These are phyloP conservation scores for Onychostoma macrolepis DNA, from an alignment of 2,113 vertebrate genomes.

Conservation along the genomic window DNA sequence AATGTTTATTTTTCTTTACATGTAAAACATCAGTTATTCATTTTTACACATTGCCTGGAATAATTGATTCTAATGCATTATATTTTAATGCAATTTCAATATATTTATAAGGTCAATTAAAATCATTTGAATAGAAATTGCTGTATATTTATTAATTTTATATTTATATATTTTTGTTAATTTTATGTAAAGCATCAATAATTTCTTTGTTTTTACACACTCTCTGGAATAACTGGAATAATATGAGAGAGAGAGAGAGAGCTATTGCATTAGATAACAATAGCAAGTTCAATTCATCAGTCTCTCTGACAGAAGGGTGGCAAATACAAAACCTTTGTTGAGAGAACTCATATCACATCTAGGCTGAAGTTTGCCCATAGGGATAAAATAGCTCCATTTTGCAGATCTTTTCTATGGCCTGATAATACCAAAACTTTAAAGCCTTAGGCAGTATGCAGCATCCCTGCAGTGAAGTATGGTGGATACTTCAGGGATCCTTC, in stretches of 20 bases:
- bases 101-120: neutral
- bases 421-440: neutral
- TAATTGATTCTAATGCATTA: too few relatives aligned
- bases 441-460: neutral
- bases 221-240: too few relatives aligned
- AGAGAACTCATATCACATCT: constrained; percentile 1
- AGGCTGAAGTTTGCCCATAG: constrained; percentile 1
- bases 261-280: constrained; percentile 7
- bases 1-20: too few relatives aligned
- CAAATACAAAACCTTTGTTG: neutral
- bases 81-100: neutral
- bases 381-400: neutral
- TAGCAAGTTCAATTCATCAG: constrained; percentile 5
- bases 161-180: neutral
- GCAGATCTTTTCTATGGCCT: neutral
- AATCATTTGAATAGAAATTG: neutral
- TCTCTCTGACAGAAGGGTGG: constrained; percentile 26
- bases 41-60: too few relatives aligned
- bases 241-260: neutral
- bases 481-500: constrained; percentile 2
- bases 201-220: too few relatives aligned
- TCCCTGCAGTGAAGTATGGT: constrained; percentile 15
- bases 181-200: too few relatives aligned
- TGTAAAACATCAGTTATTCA: too few relatives aligned
- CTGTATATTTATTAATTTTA: too few relatives aligned